Base-by-base conservation (phyloP, 2,888 invertebrate genomes). In the Chydorus sphaericus region DNA sequence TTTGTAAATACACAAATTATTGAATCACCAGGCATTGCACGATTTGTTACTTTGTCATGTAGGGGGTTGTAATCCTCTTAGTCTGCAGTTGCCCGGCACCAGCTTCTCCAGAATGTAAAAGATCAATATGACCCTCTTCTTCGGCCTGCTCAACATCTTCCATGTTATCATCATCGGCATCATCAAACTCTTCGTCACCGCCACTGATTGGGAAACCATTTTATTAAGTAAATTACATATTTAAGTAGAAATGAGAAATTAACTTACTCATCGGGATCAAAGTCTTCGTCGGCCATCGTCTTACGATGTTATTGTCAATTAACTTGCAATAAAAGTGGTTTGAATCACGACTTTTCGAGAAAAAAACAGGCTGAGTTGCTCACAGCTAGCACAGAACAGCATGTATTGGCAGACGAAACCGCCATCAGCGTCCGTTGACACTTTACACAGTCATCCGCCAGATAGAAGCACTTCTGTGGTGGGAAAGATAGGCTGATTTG, bases 31-130 rank as follows among this genome's bases (percentile, higher is more conserved):
- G 18, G 44, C 44, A 8, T 44, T 8, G 8, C 44, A 44, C 7
- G 14, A 23, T 16, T 20, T 4, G 6, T 8, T 74, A 81, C 77
- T 98, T 99, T 1, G 97, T 98, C 94, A 99, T 94, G 66, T 93
- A 98, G 65, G 88, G 84, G 0, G 97, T 96, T 1, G 98, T 98
- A 50, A 96, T 96, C 23, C 94, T 78, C 67, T 92, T 93, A 0
- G 82, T 79, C 68, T 87, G 87, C 37, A 85, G 83, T 0, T 87
- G 87, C 38, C 87, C 84, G 10, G 86, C 86, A 0, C 81, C 81
- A 36, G 82, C 82, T 67, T 84, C 84, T 0, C 85, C 85, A 1
- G 85, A 81, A 4, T 84, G 78, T 30, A 93, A 72, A 51, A 91
- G 79, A 66, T 92, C 91, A 39, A 85, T 81, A 66, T 87, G 90